Evolutionary conservation across 1,140 invertebrate species (phyloP), one percentile per base, ranked within the genome.

Genomic region (Argopecten irradians): DNA sequence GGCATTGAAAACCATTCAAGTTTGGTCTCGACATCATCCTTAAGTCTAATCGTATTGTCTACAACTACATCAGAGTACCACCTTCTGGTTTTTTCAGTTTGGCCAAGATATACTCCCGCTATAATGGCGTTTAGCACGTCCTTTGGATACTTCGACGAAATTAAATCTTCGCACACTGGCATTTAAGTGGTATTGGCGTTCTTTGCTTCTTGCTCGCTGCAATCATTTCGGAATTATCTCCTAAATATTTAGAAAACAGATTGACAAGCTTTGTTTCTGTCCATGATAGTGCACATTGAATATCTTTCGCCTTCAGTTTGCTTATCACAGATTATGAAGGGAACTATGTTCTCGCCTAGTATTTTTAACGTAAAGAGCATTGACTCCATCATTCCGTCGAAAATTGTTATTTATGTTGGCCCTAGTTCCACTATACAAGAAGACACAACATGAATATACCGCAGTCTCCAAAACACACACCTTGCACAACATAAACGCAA

Each of bases 311-410:
- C 34, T 33, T 7, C 11, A 82, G 71, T 13, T 71, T 7, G 28
- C 84, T n/a, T 43, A 41, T 87, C 13, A 71, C 43, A 19, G 14
- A 3, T 0, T 8, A 88, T 88, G 28, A 82, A 88, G 7, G 87
- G 43, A 19, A 34, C 19, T 0, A 89, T 28, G 11, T 83, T 89
- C 7, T 85, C 33, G 1, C 71, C 34, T 2, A 89, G 22, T n/a
- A 89, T 86, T 34, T 86, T 34, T 9, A 22, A 5, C 7, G 71
- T 22, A 34, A 34, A 89, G 33, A 89, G 87, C 2, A 11, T 36
- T 16, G 28, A 34, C 19, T 82, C 28, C 88, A 89, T 89, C 8
- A 85, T 86, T 1, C 82, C 86, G n/a, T 89, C 88, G 35, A 89
- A 89, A 0, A 84, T 82, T 22, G 71, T 34, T n/a, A 89, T 87